Base-by-base conservation (phyloP, 2,888 invertebrate genomes). In the Campoplex capitator region DNA sequence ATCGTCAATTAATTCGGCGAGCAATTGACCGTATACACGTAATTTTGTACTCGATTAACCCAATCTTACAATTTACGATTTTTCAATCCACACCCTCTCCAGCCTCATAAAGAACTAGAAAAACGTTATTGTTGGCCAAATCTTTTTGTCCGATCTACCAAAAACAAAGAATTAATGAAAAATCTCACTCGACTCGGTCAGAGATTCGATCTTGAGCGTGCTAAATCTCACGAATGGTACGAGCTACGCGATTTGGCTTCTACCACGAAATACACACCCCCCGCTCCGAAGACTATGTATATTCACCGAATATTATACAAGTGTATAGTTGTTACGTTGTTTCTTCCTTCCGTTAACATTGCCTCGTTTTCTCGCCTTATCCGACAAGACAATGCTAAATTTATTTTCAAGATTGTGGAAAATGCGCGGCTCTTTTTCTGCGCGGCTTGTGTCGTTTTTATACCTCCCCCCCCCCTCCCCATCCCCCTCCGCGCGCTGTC, bases 331-430 rank as follows among this genome's bases (percentile, higher is more conserved):
- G 11, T 75, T 58, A 42, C 58, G 42, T 58, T 75, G 42, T 65
- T 65, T 35, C 76, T 32, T 68, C 38, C 42, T 68, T 54, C 54
- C 68, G n/a, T 62, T 77, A 35, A 51, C 32, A n/a, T 54, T 56
- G 4, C 45, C n/a, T 11, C 38, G n/a, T 18, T 35, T 35, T 76
- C 65, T 42, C 78, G 88, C 56, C 83, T 88, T 88, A 82, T 77
- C 84, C 79, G 78, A 65, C 78, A 83, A 87, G 83, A 84, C 68
- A 73, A 82, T 84, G 68, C 85, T 86, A 89, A 88, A 90, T 91
- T 90, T 91, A 89, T 89, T 88, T 86, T 87, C 81, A 84, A 70
- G 81, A 73, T 87, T 89, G 87, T 23, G 84, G 88, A 90, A 88
- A 90, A 85, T 88, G 80, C 54, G 70, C 28, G 71, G 70, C 54